These are phyloP conservation scores for Psephotus haematonotus DNA, from an alignment of 2,113 vertebrate species.

Conservation along the genomic window DNA sequence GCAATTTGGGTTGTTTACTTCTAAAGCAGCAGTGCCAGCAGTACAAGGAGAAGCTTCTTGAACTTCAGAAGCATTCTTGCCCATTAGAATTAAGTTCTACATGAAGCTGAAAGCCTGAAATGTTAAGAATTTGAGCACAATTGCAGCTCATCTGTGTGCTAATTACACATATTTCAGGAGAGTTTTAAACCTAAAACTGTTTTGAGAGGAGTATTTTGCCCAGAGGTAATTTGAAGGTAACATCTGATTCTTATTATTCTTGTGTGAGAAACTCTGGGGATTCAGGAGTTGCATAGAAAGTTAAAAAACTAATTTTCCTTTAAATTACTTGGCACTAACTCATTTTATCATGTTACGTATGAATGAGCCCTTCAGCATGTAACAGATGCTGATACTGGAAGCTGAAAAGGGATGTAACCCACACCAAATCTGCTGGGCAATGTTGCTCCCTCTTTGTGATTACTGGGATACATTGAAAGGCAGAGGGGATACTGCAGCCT, in stretches of 20 bases:
- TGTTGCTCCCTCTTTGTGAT: not conserved
- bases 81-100: not conserved
- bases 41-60: not conserved
- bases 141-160: not conserved
- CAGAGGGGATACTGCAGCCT: not conserved
- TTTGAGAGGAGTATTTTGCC: not conserved
- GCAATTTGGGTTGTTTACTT: not conserved
- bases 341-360: not conserved
- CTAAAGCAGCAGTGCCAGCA: not conserved
- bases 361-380: not conserved
- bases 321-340: not conserved
- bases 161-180: not conserved
- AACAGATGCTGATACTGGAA: not conserved
- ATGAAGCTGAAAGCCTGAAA: not conserved
- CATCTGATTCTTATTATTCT: not conserved
- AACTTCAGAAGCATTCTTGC: not conserved
- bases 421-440: not conserved
- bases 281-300: not conserved
- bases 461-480: not conserved
- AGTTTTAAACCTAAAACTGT: not conserved
- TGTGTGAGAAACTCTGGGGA: not conserved
- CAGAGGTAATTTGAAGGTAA: not conserved
- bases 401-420: not conserved
- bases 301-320: not conserved
- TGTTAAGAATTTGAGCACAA: not conserved